Evolutionary conservation across 2,113 vertebrate species (phyloP), one percentile per base, ranked within the genome.

Genomic region (Gavia stellata): DNA sequence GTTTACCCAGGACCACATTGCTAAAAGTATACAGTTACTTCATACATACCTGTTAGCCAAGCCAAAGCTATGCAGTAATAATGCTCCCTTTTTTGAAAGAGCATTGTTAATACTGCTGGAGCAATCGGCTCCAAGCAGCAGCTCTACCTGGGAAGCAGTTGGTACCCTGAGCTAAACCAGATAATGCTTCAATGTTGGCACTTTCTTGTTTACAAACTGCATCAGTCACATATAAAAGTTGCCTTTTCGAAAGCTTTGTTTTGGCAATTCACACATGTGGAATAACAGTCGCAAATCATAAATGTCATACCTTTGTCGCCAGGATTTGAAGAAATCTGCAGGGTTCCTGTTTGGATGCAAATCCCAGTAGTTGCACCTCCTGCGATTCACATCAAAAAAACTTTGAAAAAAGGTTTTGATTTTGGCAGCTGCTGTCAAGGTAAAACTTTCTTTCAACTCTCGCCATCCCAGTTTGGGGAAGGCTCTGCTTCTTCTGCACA

Each of bases 331-430:
- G 94, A 94, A 90, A 86, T 70, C 94, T 95, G 65, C 86, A 81
- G 86, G 88, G 94, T 44, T 96, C 86, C 95, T 88, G 59, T 94
- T 96, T 93, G 91, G 83, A 92, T 91, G 87, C 63, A 94, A 95
- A 95, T 95, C 90, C 78, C 83, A 26, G 62, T 67, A 90, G 95
- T 74, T 4, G 0, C 16, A 50, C 63, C 61, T 96, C 94, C 79
- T 86, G 92, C 0, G 7, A 90, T 84, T 89, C 86, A 95, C 91
- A 91, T 97, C 19, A 96, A 95, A 95, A 95, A 88, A 86, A 81
- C 55, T 81, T 59, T 95, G 66, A 56, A 71, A 82, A 96, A 86
- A 84, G 31, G 68, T 81, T 93, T 94, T 88, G 21, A 92, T 95
- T 93, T 91, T 92, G 86, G 81, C 82, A 96, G 90, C 56, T 86